Conservation (phyloP, 2,888 invertebrate genomes). For the Synanthedon formicaeformis region DNA sequence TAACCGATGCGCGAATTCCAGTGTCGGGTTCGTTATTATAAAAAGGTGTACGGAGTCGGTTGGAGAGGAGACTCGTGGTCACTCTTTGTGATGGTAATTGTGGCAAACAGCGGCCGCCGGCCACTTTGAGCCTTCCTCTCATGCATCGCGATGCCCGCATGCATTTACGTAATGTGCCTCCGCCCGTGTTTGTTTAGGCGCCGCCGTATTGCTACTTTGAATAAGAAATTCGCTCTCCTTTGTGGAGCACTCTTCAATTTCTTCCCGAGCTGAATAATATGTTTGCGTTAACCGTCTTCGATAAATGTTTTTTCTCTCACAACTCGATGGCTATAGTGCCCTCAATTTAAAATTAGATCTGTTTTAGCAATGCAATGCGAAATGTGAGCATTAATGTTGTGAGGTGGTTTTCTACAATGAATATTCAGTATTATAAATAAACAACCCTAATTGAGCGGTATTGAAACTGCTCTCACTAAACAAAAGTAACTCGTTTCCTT, state of each 20-base stretch:
- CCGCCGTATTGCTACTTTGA: slow-evolving; percentile 56
- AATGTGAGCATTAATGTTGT: too few relatives aligned
- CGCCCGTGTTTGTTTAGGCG: slow-evolving; percentile 52
- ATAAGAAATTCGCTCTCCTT: slow-evolving; percentile 44
- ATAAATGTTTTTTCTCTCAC: not conserved
- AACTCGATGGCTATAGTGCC: too few relatives aligned
- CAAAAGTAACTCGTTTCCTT: too few relatives aligned
- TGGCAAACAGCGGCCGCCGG: slow-evolving; percentile 27
- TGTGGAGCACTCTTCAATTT: slow-evolving; percentile 14
- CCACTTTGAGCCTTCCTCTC: slow-evolving; percentile 16
- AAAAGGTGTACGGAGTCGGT: slow-evolving; percentile 24
- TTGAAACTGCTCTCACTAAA: too few relatives aligned
- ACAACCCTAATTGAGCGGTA: too few relatives aligned
- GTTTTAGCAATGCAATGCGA: too few relatives aligned
- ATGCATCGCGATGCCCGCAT: slow-evolving; percentile 31
- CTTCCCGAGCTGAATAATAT: slow-evolving; percentile 1
- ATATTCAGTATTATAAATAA: too few relatives aligned
- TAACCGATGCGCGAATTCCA: slow-evolving; percentile 66
- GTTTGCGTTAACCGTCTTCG: not conserved
- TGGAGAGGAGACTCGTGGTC: slow-evolving; percentile 12
- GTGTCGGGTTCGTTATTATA: slow-evolving; percentile 46
- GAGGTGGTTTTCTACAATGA: too few relatives aligned
- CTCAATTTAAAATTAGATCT: too few relatives aligned
- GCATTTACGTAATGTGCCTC: slow-evolving; percentile 38
- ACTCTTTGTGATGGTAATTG: slow-evolving; percentile 50